These are phyloP conservation scores for Machimus rusticus DNA, from an alignment of 2,888 invertebrate genomes.

Conservation along the genomic window DNA sequence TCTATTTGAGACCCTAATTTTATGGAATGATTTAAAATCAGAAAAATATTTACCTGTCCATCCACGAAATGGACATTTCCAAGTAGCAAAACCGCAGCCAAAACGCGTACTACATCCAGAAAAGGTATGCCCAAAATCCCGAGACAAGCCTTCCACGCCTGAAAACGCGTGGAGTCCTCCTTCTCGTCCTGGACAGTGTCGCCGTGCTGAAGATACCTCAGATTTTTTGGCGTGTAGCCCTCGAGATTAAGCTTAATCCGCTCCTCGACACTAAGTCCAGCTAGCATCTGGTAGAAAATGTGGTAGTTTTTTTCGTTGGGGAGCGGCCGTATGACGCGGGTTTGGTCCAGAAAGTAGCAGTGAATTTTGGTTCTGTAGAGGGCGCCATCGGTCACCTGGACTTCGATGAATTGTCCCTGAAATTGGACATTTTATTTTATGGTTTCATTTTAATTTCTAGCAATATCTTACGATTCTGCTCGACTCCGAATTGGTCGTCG, in stretches of 20 bases:
- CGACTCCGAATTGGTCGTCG: conserved; percentile 88
- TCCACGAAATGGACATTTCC: conserved; percentile 92
- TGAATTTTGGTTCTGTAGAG: conserved; percentile 95
- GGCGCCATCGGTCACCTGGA: conserved; percentile 94
- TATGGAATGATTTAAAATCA: too few species aligned
- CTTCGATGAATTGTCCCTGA: conserved; percentile 94
- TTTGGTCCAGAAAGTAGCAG: conserved; percentile 94
- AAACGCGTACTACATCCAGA: conserved; percentile 88
- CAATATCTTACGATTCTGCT: conserved; percentile 81
- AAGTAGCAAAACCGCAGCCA: conserved; percentile 87
- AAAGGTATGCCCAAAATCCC: conserved; percentile 93
- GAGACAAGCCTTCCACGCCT: conserved; percentile 91
- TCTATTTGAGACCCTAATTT: too few species aligned
- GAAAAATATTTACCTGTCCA: conserved; percentile 65
- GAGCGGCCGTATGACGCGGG: conserved; percentile 85
- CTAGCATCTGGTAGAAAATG: conserved; percentile 95
- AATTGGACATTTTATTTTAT: not conserved
- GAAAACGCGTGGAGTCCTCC: conserved; percentile 80
- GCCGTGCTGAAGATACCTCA: conserved; percentile 81
- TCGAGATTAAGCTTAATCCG: conserved; percentile 86
- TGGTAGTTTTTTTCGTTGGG: conserved; percentile 94
- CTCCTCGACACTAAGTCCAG: conserved; percentile 87
- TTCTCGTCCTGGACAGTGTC: conserved; percentile 76
- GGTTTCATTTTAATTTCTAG: not conserved
- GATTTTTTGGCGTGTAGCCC: conserved; percentile 81